Evolutionary conservation across 2,797 vertebrate genomes (phyloP), one percentile per base, ranked within the genome.

Genomic region (Anguilla obscura): DNA sequence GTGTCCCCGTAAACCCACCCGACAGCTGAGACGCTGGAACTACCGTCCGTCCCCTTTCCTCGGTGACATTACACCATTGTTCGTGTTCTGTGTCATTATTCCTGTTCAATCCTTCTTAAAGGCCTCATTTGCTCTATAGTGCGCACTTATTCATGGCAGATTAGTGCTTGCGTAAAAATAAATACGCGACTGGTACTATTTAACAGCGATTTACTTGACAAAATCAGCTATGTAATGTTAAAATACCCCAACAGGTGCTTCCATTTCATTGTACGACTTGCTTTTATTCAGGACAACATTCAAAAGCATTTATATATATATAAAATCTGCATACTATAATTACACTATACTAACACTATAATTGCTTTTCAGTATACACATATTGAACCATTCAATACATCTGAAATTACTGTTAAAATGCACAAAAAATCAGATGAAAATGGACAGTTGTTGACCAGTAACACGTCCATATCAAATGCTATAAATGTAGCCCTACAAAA

Each of bases 1-100:
- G 93, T 92, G 90, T 91, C 91, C 91, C 87, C 91, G 92, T 91
- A 92, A 92, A 92, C 87, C 90, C 84, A 91, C 71, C 89, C 84
- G 89, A 84, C 84, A 30, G 89, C 40, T 21, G 27, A 71, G 86
- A 79, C 12, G 52, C 76, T 52, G 85, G 84, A 63, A 85, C 56
- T 36, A 50, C 58, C 79, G 58, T n/a, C 85, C 48, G 66, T 1
- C 66, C 86, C 85, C 33, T 33, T 30, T 71, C 14, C 52, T 30
- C 50, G 56, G 9, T 33, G 24, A 6, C 83, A 85, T 85, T 85
- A 85, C 83, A 58, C 83, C 27, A 76, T 76, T 76, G 16, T 76
- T 76, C 12, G 21, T 33, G 36, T 40, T 76, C 21, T 40, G 27
- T 74, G 74, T 76, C 74, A 76, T 40, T 76, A 40, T 40, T 76